Percentiles rank a stretch among this genome's conserved stretches.
Evolutionary conservation across 2,113 vertebrate species (phyloP).

Genomic region (Rhadina sibilatrix): DNA sequence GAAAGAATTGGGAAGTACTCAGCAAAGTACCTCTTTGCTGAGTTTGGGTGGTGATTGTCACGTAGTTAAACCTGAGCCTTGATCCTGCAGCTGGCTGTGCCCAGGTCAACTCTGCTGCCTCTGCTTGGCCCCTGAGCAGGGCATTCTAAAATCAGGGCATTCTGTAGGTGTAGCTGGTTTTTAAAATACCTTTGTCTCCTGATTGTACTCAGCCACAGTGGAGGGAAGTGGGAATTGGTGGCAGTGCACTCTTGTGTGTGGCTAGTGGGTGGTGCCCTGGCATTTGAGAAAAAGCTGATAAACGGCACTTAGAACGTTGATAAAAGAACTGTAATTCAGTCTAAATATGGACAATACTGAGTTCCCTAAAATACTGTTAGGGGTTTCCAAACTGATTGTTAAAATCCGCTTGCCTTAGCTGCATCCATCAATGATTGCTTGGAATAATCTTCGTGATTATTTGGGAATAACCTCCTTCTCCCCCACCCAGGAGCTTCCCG

Average conservation of each 20-base stretch:
- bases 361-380: background rate
- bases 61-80: background rate
- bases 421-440: background rate
- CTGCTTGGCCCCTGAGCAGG: background rate
- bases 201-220: rapidly evolving
- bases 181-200: background rate
- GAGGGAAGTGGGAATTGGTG: background rate
- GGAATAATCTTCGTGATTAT: background rate
- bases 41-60: background rate
- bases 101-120: background rate
- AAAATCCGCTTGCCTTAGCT: background rate
- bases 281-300: background rate
- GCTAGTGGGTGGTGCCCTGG: background rate
- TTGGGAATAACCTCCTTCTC: background rate
- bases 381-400: background rate
- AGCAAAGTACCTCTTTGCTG: too few species aligned
- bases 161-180: background rate
- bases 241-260: background rate
- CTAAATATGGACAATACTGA: background rate
- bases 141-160: background rate
- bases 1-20: too few species aligned
- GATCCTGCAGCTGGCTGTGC: background rate
- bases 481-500: constrained; percentile 80
- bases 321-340: background rate
- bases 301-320: background rate